These are phyloP conservation scores for Ptiloglossa arizonensis DNA, from an alignment of 1,140 invertebrate genomes.

Conservation along the genomic window DNA sequence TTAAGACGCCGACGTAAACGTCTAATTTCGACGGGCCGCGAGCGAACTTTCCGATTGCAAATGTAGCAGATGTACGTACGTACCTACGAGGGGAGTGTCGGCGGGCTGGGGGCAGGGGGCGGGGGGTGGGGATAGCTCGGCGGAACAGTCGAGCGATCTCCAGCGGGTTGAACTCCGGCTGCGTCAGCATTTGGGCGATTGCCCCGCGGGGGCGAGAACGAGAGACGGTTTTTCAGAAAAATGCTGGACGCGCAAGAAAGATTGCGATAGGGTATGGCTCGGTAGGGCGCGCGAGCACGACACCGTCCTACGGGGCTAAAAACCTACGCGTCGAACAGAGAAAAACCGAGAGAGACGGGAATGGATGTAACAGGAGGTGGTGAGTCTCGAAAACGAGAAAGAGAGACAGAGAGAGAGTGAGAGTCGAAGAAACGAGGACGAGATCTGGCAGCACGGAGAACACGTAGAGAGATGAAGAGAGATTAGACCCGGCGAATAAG, in stretches of 20 bases:
- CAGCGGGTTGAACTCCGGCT: constrained; percentile 50
- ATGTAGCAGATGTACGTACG: constrained; percentile 66
- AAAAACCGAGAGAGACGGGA: background rate
- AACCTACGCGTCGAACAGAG: background rate
- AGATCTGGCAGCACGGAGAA: background rate
- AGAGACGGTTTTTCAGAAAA: constrained; percentile 71
- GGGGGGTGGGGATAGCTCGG: constrained; percentile 24
- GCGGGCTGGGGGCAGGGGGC: no score
- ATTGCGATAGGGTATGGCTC: constrained; percentile 59
- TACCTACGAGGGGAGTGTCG: no score
- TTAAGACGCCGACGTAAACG: constrained; percentile 44
- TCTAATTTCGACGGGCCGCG: constrained; percentile 62
- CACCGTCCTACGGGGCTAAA: constrained; percentile 15
- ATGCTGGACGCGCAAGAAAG: constrained; percentile 71
- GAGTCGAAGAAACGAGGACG: constrained; percentile 9
- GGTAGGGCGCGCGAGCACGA: constrained; percentile 3
- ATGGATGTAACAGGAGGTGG: constrained; percentile 5
- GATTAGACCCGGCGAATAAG: constrained; percentile 44
- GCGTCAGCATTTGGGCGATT: constrained; percentile 69
- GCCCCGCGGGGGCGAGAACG: constrained; percentile 55
- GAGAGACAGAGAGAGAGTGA: no score
- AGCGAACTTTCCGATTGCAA: constrained; percentile 69
- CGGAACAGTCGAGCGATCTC: constrained; percentile 51
- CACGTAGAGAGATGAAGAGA: constrained; percentile 37
- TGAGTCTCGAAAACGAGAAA: constrained; percentile 16